These are phyloP conservation scores for Platichthys stellatus DNA, from an alignment of 2,113 vertebrate species.

Conservation along the genomic window DNA sequence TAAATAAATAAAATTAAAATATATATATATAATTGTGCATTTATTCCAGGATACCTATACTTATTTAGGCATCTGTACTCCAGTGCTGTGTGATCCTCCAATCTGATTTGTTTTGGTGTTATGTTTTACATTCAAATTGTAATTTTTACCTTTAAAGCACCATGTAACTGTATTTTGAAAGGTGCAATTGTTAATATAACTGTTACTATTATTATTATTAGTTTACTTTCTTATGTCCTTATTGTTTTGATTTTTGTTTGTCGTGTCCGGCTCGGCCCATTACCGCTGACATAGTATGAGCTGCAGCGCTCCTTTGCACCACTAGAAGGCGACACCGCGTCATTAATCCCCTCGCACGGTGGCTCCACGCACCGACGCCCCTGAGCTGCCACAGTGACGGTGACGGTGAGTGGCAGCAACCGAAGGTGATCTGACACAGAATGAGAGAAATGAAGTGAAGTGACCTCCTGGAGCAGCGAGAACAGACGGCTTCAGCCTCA, in stretches of 20 bases:
- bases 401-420: slow-evolving; percentile 55
- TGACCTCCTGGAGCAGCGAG: slow-evolving; percentile 23
- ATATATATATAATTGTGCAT: no score
- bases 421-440: slow-evolving; percentile 56
- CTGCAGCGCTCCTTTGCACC: slow-evolving; percentile 8
- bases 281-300: no score
- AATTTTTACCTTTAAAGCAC: no score
- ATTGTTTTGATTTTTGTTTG: not conserved
- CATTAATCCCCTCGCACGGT: slow-evolving; percentile 39
- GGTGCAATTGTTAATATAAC: no score
- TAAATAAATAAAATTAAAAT: no score
- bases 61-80: no score
- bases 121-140: no score
- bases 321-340: slow-evolving; percentile 61
- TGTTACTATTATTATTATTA: no score
- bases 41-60: no score
- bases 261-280: not conserved
- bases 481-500: not conserved
- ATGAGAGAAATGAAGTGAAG: slow-evolving; percentile 26
- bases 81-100: no score
- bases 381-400: slow-evolving; percentile 49
- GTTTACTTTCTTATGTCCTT: not conserved
- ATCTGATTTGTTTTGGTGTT: no score
- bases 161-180: no score
- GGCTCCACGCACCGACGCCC: slow-evolving; percentile 54